Percentiles rank a stretch among this genome's conserved stretches.
These are phyloP conservation scores for Lerista edwardsae DNA, from an alignment of 2,797 vertebrate genomes.

Conservation along the genomic window DNA sequence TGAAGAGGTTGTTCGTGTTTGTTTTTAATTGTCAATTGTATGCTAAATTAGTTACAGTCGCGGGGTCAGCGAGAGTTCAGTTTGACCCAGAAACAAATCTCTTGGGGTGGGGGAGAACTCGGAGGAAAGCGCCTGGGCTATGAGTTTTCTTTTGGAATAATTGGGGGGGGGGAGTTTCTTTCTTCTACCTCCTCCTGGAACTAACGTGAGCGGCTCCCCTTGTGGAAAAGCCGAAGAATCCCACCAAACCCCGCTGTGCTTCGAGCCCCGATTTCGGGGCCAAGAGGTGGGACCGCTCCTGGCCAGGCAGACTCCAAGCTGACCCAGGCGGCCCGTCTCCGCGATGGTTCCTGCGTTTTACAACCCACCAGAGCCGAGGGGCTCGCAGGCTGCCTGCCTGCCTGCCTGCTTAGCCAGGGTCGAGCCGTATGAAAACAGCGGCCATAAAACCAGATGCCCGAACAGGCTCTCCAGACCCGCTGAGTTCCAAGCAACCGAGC, in stretches of 20 bases:
- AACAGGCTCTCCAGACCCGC: conserved; percentile 65
- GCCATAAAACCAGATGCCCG: conserved; percentile 67
- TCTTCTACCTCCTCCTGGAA: neutral
- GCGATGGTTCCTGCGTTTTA: conserved; percentile 20
- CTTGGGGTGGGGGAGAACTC: neutral
- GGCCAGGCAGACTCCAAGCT: neutral
- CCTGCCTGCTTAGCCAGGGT: conserved; percentile 53
- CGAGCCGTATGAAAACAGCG: conserved; percentile 27
- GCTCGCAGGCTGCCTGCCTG: conserved; percentile 25
- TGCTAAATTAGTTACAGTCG: conserved; percentile 74
- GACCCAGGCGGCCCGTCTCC: too few relatives aligned
- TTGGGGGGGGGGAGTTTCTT: neutral
- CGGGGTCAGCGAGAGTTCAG: conserved; percentile 80
- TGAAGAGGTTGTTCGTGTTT: conserved; percentile 71
- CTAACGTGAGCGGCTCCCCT: neutral
- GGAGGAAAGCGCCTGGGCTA: neutral
- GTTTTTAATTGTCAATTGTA: conserved; percentile 80
- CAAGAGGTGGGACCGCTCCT: neutral
- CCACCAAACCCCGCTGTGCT: neutral
- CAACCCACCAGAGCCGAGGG: neutral
- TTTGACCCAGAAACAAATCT: conserved; percentile 44
- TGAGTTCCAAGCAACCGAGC: conserved; percentile 37
- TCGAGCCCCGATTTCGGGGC: neutral
- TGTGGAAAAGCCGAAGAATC: neutral
- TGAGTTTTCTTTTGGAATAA: neutral